Conservation (phyloP, 2,113 vertebrate species). For the Sturnira hondurensis region DNA sequence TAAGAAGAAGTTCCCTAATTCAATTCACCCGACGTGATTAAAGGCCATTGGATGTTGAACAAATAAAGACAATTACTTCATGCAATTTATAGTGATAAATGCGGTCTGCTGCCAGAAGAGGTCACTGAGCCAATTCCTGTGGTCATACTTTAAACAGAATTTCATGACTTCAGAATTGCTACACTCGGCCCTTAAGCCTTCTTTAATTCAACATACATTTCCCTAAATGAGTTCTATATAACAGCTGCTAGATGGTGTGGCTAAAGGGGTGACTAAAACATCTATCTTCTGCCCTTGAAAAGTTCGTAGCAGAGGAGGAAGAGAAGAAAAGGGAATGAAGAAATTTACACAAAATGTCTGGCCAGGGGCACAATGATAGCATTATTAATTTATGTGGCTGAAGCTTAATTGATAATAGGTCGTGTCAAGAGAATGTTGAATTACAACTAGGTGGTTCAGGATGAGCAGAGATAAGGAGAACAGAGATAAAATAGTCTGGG, state of each 20-base stretch:
- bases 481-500: background rate
- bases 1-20: background rate
- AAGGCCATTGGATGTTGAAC: constrained; percentile 47
- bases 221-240: background rate
- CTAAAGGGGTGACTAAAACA: background rate
- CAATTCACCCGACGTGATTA: constrained; percentile 27
- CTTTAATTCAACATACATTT: constrained; percentile 38
- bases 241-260: background rate
- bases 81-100: constrained; percentile 33
- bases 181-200: background rate
- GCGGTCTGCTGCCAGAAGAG: constrained; percentile 11
- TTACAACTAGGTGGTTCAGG: background rate
- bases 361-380: background rate
- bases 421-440: background rate
- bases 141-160: constrained; percentile 28
- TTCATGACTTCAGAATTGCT: constrained; percentile 48
- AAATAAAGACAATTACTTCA: constrained; percentile 51
- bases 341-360: background rate
- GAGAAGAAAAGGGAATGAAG: background rate
- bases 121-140: background rate
- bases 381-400: background rate
- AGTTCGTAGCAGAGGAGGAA: background rate
- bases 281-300: constrained; percentile 13
- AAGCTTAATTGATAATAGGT: constrained; percentile 27
- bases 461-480: background rate